Evolutionary conservation across 2,888 invertebrate species (phyloP), one percentile per base, ranked within the genome.

Genomic region (Drosophila borborema): DNA sequence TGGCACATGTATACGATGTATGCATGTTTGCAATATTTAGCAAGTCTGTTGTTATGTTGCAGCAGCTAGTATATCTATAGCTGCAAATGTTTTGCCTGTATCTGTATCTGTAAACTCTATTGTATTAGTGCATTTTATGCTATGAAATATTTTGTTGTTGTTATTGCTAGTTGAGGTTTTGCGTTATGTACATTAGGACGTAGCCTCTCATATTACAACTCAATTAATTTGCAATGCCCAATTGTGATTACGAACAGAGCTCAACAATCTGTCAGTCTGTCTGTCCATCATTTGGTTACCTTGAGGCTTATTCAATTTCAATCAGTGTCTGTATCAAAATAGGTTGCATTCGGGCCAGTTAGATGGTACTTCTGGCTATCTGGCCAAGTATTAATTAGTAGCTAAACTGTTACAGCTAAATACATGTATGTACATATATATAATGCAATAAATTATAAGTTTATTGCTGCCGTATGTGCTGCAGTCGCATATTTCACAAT

Each of bases 1-100:
- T 84, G 83, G 80, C 84, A 86, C 84, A 82, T 71, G 82, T 72
- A 84, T 79, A 80, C 81, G 82, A 82, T 77, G 75, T 77, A 31
- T 48, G 68, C 73, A 82, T 81, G 74, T 71, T 76, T 82, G 69
- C 69, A 74, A 84, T 82, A 80, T 86, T 83, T 76, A 81, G 74
- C 70, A 80, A 77, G 80, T 80, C 75, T 69, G 68, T 31, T 31
- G 28, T 58, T 61, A 36, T 62, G 55, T 38, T 18, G 23, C 20
- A 65, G 31, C 14, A 45, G 12, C 45, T 18, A n/a, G n/a, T n/a
- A 16, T 54, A 38, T 18, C n/a, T 59, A 36, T 41, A 12, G 9
- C 40, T 18, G 41, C 16, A 23, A 8, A 14, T 62, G 48, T 40
- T 10, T 18, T 48, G 14, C 8, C 23, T 59, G 38, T 45, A 58